Base-by-base conservation (phyloP, 2,113 vertebrate genomes). In the Setophaga petechia region DNA sequence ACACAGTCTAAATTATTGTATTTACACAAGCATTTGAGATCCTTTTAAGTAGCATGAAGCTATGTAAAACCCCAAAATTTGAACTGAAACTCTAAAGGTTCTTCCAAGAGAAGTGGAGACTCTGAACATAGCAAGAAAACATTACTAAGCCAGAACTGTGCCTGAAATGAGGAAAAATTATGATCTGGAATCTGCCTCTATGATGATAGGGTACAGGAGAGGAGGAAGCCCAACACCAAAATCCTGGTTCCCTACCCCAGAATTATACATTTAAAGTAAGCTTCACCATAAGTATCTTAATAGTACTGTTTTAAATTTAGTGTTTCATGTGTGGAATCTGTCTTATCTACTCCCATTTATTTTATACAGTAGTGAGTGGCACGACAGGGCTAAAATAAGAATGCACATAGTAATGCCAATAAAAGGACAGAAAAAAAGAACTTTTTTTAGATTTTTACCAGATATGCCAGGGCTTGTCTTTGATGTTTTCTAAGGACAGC, bases 401-500 rank as follows among this genome's bases (percentile, higher is more conserved):
- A 69, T 8, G 25, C 35, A 65, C 18, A 81, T 73, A 93, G 37
- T 18, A 76, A 44, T 11, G 65, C 4, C 8, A 77, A 33, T 17
- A 49, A 67, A 84, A 54, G 23, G 7, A 15, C 2, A 74, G 63
- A 57, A 83, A 95, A 71, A 30, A 14, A 52, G 19, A 55, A 89
- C 54, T 94, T 95, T 39, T 10, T 39, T 39, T 39, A 39, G 37
- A 39, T 39, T 39, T 39, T 39, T 98, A 99, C 99, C 99, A 99
- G 98, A 99, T 99, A 94, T 99, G 99, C 99, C 99, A 99, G 41
- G 99, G 99, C 94, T 99, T 99, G 97, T 99, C 99, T 98, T 99
- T 99, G 97, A 99, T 99, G 97, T 98, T 99, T 91, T 99, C 99
- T 98, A 99, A 97, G 90, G 98, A 99, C 69, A 99, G 98, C 79